A percentile compares a stretch with the other conserved stretches of the same genome.
Evolutionary conservation across 2,797 vertebrate genomes (phyloP).

Genomic region (Prionace glauca): DNA sequence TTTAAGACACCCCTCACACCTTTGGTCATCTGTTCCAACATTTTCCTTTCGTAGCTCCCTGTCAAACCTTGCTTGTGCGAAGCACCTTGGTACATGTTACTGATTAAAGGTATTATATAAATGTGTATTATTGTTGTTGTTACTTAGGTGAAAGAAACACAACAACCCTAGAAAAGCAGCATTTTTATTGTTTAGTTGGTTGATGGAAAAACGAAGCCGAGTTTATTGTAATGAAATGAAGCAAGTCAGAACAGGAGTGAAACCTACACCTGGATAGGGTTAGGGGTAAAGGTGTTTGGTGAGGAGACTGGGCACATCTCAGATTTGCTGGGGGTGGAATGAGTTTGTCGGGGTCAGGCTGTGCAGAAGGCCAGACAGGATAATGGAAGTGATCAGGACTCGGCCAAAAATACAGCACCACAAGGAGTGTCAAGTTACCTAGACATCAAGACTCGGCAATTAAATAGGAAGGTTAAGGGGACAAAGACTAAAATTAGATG

Average conservation of each 20-base stretch:
- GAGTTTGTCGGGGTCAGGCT: background rate
- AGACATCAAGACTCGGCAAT: conserved; percentile 22
- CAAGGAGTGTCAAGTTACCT: conserved; percentile 6
- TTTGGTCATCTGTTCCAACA: background rate
- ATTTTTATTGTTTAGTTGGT: background rate
- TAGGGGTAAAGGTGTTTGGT: too few species aligned
- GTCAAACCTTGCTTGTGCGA: background rate
- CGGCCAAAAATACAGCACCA: background rate
- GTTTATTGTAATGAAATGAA: background rate
- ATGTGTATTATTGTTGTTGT: background rate
- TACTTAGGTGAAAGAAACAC: background rate
- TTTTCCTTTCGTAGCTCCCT: background rate
- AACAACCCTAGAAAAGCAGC: background rate
- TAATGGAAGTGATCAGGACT: conserved; percentile 23
- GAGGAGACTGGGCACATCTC: background rate
- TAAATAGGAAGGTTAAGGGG: conserved; percentile 35
- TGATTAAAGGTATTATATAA: background rate
- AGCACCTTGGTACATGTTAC: background rate
- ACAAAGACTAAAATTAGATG: conserved; percentile 4
- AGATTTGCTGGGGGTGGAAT: background rate
- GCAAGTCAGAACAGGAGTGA: background rate
- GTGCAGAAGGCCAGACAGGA: background rate
- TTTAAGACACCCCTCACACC: background rate
- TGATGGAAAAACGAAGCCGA: background rate
- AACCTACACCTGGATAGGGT: background rate